Evolutionary conservation across 2,888 invertebrate genomes (phyloP).

Genomic region (Glomeris marginata): DNA sequence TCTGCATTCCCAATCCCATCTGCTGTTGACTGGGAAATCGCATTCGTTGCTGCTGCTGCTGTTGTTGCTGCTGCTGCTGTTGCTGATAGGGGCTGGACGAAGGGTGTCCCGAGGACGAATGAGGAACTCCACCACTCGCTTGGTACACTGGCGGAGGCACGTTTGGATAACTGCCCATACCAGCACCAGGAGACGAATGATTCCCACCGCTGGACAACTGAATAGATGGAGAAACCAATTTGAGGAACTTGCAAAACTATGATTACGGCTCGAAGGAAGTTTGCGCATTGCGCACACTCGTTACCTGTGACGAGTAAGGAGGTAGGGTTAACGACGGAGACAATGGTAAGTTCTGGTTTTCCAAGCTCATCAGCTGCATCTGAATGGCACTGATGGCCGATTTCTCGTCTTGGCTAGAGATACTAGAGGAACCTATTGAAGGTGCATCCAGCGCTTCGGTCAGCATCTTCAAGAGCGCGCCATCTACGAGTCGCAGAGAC

Average conservation of each 20-base stretch:
- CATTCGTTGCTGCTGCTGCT: conserved; percentile 18
- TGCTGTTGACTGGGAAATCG: conserved; percentile 13
- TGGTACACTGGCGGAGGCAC: conserved; percentile 14
- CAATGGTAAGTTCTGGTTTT: conserved; percentile 29
- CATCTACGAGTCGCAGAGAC: too few relatives aligned
- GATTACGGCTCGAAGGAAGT: too few relatives aligned
- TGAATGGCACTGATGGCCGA: conserved; percentile 79
- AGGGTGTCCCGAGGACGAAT: conserved; percentile 13
- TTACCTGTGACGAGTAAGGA: conserved; percentile 8
- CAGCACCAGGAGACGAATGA: too few relatives aligned
- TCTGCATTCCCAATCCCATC: conserved; percentile 15
- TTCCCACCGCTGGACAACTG: too few relatives aligned
- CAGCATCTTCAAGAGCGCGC: not conserved
- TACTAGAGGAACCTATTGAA: conserved; percentile 5
- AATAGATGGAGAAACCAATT: too few relatives aligned
- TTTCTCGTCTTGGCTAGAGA: conserved; percentile 40
- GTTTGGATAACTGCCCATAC: not conserved
- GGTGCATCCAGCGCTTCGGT: not conserved
- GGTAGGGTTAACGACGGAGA: conserved; percentile 13
- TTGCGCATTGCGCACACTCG: too few relatives aligned
- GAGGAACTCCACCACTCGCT: too few relatives aligned
- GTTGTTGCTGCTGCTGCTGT: conserved; percentile 16
- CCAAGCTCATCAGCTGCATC: conserved; percentile 75
- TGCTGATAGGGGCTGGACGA: conserved; percentile 14
- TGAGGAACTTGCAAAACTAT: too few relatives aligned